phyloP scores from a whole-genome alignment of 1,140 invertebrate species.

The Apis mellifera region DNA sequence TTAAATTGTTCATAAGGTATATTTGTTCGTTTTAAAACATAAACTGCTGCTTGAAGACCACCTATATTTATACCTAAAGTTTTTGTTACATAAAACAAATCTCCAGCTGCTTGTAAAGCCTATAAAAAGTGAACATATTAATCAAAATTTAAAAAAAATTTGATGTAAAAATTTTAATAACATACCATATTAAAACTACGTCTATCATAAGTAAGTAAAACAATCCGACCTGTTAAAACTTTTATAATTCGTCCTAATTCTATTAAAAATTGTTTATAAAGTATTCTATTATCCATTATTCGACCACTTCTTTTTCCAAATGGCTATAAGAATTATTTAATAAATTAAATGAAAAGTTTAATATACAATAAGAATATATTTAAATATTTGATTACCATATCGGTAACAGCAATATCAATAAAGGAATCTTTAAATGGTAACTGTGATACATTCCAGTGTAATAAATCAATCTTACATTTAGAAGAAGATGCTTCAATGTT shows the following conservation, averaged over 20 bases:
- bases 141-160: conserved; percentile 13
- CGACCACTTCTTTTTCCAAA: conserved; percentile 83
- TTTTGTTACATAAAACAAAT: conserved; percentile 71
- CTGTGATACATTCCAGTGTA: conserved; percentile 81
- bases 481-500: conserved; percentile 77
- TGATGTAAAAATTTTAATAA: background rate
- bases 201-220: conserved; percentile 83
- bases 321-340: conserved; percentile 73
- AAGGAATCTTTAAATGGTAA: conserved; percentile 81
- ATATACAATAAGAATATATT: background rate
- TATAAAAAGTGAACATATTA: conserved; percentile 57
- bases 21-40: conserved; percentile 71
- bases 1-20: conserved; percentile 50
- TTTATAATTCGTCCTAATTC: conserved; percentile 81
- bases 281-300: conserved; percentile 78
- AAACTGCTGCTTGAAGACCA: conserved; percentile 75
- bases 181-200: conserved; percentile 75
- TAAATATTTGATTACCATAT: conserved; percentile 78
- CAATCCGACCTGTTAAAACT: conserved; percentile 77
- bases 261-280: conserved; percentile 81
- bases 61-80: conserved; percentile 75
- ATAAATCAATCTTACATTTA: conserved; percentile 67
- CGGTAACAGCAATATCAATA: conserved; percentile 84
- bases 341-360: conserved; percentile 15
- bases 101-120: conserved; percentile 64